Conservation (phyloP, 2,888 invertebrate species). For the Andrena marginata region DNA sequence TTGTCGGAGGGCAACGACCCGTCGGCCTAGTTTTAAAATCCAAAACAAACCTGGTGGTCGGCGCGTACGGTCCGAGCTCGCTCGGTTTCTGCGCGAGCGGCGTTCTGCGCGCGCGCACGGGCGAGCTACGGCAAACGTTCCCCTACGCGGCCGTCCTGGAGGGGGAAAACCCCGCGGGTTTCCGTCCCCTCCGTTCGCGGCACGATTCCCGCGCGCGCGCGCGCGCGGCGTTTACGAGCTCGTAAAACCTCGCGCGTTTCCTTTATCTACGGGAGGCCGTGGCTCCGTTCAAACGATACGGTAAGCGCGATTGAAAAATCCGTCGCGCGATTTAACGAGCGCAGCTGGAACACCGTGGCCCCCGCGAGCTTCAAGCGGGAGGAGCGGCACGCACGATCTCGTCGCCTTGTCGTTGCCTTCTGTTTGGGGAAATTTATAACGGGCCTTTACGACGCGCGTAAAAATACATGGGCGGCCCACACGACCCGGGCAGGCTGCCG, state of each 20-base stretch:
- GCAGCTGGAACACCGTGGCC: constrained; percentile 21
- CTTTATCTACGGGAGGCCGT: constrained; percentile 77
- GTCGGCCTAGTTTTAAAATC: constrained; percentile 82
- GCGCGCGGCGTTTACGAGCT: constrained; percentile 70
- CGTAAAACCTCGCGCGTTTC: constrained; percentile 76
- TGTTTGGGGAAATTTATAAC: constrained; percentile 59
- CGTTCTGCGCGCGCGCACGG: constrained; percentile 16
- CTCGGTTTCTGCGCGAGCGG: constrained; percentile 13
- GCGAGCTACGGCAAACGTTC: constrained; percentile 13
- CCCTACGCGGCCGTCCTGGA: not conserved
- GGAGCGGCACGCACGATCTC: not conserved
- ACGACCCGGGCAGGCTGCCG: not conserved
- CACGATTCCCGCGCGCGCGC: constrained; percentile 48
- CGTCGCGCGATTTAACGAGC: constrained; percentile 67
- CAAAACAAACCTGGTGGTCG: constrained; percentile 79
- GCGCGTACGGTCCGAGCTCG: constrained; percentile 43
- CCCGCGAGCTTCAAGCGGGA: not conserved
- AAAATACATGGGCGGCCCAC: constrained; percentile 7
- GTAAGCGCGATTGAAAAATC: constrained; percentile 65
- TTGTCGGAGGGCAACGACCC: constrained; percentile 75
- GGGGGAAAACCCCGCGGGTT: not conserved
- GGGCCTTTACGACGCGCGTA: constrained; percentile 34
- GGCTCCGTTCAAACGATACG: constrained; percentile 51
- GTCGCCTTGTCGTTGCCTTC: constrained; percentile 12
- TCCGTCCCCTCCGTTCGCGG: not conserved